Base-by-base conservation (phyloP, 1,140 invertebrate species). In the Geopemphigus sp. region DNA sequence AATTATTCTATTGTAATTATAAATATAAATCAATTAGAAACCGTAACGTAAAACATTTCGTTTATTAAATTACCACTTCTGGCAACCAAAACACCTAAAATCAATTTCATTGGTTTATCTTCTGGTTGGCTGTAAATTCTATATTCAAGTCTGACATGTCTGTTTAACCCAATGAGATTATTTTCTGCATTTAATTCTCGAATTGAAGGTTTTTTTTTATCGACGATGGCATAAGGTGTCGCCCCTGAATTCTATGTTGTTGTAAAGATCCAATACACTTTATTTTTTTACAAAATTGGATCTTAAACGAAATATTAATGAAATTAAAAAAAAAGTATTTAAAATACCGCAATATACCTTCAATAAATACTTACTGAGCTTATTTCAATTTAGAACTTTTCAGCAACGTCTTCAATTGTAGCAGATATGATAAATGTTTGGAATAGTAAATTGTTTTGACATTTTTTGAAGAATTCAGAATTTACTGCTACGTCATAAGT, bases 401-500 rank as follows among this genome's bases (percentile, higher is more conserved):
- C 83, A 90, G 89, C 1, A 93, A 82, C 0, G 11, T 90, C 93
- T 84, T 94, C 93, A 85, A 93, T 88, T 1, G 90, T 88, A 14
- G 94, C 88, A 57, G 90, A 90, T 3, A 94, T 83, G 81, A 95
- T 90, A 84, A 95, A 95, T 81, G 89, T 89, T 82, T 90, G 89
- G 81, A 94, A 94, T 0, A 92, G 83, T 81, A 90, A 86, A 83
- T 89, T 91, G 11, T 86, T 88, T 83, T 90, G 86, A 61, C 91
- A 87, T 87, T 92, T 92, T 4, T 87, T 86, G 82, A 91, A 90
- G 83, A 95, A 95, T 17, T 86, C 85, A 11, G 91, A 87, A 84
- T 92, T 91, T 15, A 95, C 89, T 11, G 93, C 91, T 54, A 95
- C 89, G 85, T 95, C 93, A 85, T 91, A 93, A 0, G 89, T 92